Evolutionary conservation across 1,140 invertebrate species (phyloP).

Genomic region (Microplitis demolitor): DNA sequence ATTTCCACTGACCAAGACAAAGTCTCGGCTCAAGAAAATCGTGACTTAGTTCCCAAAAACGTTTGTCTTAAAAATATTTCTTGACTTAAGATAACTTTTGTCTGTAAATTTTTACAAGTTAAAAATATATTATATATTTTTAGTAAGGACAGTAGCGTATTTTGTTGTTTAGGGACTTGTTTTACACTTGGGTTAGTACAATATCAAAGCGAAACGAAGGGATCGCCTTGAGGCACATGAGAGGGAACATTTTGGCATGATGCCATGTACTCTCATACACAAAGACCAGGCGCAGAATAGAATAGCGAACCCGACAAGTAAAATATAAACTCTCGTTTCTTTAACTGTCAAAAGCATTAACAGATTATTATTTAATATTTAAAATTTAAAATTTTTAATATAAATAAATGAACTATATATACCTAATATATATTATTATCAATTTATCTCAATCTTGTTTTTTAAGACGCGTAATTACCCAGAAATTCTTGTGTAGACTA

Average conservation of each 20-base stretch:
- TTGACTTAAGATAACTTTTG: no score
- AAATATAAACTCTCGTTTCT: slow-evolving; percentile 2
- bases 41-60: no score
- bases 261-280: slow-evolving; percentile 41
- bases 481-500: background rate
- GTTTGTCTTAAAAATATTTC: no score
- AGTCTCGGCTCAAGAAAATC: no score
- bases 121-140: slow-evolving; percentile 33
- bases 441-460: no score
- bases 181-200: slow-evolving; percentile 53
- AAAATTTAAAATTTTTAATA: background rate
- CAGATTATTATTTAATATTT: background rate
- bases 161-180: slow-evolving; percentile 45
- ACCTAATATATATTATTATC: no score
- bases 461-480: no score
- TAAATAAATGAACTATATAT: no score
- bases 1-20: no score
- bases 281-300: slow-evolving; percentile 28
- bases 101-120: no score
- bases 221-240: slow-evolving; percentile 34
- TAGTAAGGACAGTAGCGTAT: slow-evolving; percentile 42
- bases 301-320: slow-evolving; percentile 11
- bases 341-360: background rate
- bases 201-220: slow-evolving; percentile 37
- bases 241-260: slow-evolving; percentile 49